A percentile compares a stretch with the other conserved stretches of the same genome.
phyloP scores from a whole-genome alignment of 2,113 vertebrate species.

The Hippotragus niger region DNA sequence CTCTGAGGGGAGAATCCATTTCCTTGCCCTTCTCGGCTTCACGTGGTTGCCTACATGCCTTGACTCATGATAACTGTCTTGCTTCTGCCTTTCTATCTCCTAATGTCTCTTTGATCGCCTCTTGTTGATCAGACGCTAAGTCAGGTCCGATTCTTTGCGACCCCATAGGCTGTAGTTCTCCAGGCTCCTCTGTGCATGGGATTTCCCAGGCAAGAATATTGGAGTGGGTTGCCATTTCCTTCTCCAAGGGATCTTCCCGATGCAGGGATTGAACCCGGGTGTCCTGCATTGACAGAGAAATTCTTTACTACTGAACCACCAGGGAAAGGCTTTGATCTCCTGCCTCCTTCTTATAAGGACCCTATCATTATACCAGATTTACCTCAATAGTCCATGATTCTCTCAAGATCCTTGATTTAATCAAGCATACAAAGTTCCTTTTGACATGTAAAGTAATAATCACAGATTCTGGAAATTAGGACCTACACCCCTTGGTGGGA shows the following conservation, averaged over 20 bases:
- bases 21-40: not conserved
- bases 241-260: not conserved
- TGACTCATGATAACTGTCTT: not conserved
- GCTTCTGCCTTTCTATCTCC: not conserved
- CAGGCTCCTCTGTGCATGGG: not conserved
- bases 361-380: not conserved
- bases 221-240: not conserved
- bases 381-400: not conserved
- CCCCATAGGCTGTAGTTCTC: not conserved
- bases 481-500: not conserved
- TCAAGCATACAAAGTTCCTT: not conserved
- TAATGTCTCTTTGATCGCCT: not conserved
- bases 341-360: not conserved
- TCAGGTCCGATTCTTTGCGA: not conserved
- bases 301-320: not conserved
- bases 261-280: fast-evolving
- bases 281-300: not conserved
- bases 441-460: not conserved
- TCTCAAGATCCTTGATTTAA: not conserved
- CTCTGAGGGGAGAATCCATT: not conserved
- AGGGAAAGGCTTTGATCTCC: not conserved
- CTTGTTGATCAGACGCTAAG: not conserved
- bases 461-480: not conserved
- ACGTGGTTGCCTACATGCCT: not conserved
- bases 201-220: not conserved